Evolutionary conservation across 2,797 vertebrate species (phyloP), one percentile per base, ranked within the genome.

Genomic region (Xyrichtys novacula): DNA sequence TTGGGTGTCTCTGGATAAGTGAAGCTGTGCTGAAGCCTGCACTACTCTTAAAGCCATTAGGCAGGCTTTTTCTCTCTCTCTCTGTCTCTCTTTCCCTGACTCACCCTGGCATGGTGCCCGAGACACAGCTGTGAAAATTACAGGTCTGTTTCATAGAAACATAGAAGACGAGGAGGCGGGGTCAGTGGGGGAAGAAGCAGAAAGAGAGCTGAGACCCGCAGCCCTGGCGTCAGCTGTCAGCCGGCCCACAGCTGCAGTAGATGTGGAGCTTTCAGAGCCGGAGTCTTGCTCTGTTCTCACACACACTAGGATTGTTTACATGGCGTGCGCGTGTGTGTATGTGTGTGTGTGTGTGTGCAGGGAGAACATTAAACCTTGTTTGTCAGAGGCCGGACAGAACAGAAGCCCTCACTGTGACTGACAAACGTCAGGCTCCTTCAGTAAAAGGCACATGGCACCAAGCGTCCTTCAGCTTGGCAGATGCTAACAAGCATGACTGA

Each of bases 51-150:
- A 88, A 87, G 75, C 84, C 76, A 73, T 86, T 83, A 80, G 73
- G 66, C 59, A 23, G 56, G 29, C 65, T 38, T 56, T 16, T 42
- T 47, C 50, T 39, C 61, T 40, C 59, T 43, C 56, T 22, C 25
- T 65, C 29, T 53, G 5, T 36, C 46, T 74, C 47, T 56, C 60
- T 71, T 65, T 78, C 57, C 64, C 66, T 74, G 69, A 58, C 83
- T 82, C 67, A 66, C 49, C 49, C 71, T 89, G 88, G 88, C 89
- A 56, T 54, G 2, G 10, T 62, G 88, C 89, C 87, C 62, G 65
- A 85, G 73, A 80, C 88, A 83, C 89, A 92, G 92, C 92, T 91
- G 90, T 91, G 90, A 91, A 89, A 92, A 92, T 90, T 87, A 85
- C 92, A 92, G 85, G 88, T 91, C 85, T 91, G 83, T 81, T 87